phyloP scores from a whole-genome alignment of 1,140 invertebrate species.

The Drosophila insularis region DNA sequence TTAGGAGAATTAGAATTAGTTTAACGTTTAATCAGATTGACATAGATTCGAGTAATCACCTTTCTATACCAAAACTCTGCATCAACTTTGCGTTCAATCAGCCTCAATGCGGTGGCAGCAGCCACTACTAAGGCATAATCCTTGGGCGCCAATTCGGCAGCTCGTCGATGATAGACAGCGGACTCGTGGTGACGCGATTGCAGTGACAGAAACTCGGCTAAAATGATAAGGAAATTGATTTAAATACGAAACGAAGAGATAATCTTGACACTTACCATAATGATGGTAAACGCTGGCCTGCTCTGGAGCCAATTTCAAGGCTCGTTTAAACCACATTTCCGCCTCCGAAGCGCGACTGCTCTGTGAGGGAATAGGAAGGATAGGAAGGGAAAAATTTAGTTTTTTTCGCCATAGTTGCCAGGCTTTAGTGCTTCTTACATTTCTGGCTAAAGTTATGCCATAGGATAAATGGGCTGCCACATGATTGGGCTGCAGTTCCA shows the following conservation, averaged over 20 bases:
- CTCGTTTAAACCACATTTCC: constrained; percentile 94
- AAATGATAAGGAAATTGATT: constrained; percentile 16
- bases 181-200: constrained; percentile 90
- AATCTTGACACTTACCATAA: constrained; percentile 86
- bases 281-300: constrained; percentile 93
- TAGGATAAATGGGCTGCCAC: constrained; percentile 95
- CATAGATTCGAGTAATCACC: constrained; percentile 83
- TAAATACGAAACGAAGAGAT: not conserved
- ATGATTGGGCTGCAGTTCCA: constrained; percentile 92
- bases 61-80: constrained; percentile 93
- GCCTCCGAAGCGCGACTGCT: constrained; percentile 91
- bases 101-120: constrained; percentile 92
- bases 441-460: constrained; percentile 93
- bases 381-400: too few relatives aligned
- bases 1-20: not conserved
- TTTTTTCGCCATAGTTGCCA: not conserved
- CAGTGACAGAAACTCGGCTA: constrained; percentile 94
- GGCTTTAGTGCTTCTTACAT: constrained; percentile 86
- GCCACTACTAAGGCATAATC: constrained; percentile 93
- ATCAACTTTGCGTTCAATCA: constrained; percentile 88
- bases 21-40: not conserved
- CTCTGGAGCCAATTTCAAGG: constrained; percentile 90
- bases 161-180: constrained; percentile 89
- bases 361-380: constrained; percentile 85
- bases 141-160: constrained; percentile 88